Base-by-base conservation (phyloP, 1,140 invertebrate genomes). In the Trachymyrmex septentrionalis region DNA sequence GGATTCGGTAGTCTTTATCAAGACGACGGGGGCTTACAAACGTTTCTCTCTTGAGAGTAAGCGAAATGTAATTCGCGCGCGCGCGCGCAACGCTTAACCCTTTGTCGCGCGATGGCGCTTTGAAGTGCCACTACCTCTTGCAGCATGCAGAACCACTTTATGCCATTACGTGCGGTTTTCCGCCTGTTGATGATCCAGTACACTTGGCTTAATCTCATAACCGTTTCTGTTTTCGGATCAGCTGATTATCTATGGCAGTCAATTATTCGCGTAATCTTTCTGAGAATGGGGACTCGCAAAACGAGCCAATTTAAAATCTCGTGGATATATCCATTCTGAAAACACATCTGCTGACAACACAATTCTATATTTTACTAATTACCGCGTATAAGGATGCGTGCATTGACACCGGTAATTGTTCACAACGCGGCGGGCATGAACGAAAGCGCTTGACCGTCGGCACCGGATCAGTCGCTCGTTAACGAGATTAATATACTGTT, bases 401-500 rank as follows among this genome's bases (percentile, higher is more conserved):
- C 16, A n/a, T 27, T n/a, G 21, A 16, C 21, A 5, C 0, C 19
- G 14, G 7, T 63, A 50, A 84, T 75, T 84, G 80, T 73, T 3
- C 48, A 48, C n/a, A 6, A 66, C 3, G 34, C 61, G 30, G 14
- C 14, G 48, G 16, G n/a, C 64, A 67, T 14, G 21, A 53, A 10
- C 59, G 64, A 82, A 73, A 73, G 59, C 55, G 55, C 67, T 72
- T 30, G 44, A 21, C 24, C 53, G 44, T 84, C 69, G 71, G 61
- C 67, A 48, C 1, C 53, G 53, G 44, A 34, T 73, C 55, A 69
- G 53, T 61, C 38, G 80, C 80, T 84, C 24, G 55, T 86, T 59
- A 78, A 48, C 67, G 38, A 21, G 12, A 86, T 86, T 67, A 82
- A 87, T 86, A 86, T 53, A 86, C 57, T 85, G 85, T 89, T 89